A percentile compares a stretch with the other conserved stretches of the same genome.
Evolutionary conservation across 1,140 invertebrate species (phyloP).

Genomic region (Penaeus indicus): DNA sequence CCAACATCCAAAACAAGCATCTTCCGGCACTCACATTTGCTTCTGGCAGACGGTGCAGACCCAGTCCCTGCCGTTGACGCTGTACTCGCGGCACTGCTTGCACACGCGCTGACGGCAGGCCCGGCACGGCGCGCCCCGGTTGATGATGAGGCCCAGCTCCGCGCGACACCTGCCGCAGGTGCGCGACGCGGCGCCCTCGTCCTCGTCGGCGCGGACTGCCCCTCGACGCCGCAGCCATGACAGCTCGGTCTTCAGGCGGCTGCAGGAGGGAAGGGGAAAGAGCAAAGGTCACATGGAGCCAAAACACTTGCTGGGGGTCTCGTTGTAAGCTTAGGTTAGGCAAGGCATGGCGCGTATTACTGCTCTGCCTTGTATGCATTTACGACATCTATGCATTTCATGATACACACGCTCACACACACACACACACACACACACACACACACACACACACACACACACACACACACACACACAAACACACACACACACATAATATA

Average conservation of each 20-base stretch:
- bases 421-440: too few species aligned
- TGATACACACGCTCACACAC: too few species aligned
- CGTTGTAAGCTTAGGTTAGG: too few species aligned
- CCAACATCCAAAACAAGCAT: background rate
- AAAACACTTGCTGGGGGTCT: background rate
- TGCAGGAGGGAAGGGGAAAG: slow-evolving; percentile 68
- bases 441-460: too few species aligned
- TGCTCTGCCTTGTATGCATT: too few species aligned
- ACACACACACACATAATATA: too few species aligned
- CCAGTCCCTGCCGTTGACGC: slow-evolving; percentile 77
- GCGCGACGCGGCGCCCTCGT: slow-evolving; percentile 68
- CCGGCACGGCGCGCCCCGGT: slow-evolving; percentile 80
- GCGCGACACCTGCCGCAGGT: slow-evolving; percentile 79
- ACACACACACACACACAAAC: too few species aligned
- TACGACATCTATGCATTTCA: too few species aligned
- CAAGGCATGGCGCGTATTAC: too few species aligned
- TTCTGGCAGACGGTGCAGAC: slow-evolving; percentile 82
- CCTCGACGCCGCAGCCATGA: slow-evolving; percentile 76
- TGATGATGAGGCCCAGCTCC: slow-evolving; percentile 81
- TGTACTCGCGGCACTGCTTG: slow-evolving; percentile 80
- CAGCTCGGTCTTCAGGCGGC: slow-evolving; percentile 78
- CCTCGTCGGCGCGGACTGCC: slow-evolving; percentile 67
- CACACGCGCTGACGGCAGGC: slow-evolving; percentile 80
- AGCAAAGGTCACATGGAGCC: background rate
- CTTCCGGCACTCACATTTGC: slow-evolving; percentile 77